These are phyloP conservation scores for Sebastes goodei DNA, from an alignment of 2,797 vertebrate species.

Conservation along the genomic window DNA sequence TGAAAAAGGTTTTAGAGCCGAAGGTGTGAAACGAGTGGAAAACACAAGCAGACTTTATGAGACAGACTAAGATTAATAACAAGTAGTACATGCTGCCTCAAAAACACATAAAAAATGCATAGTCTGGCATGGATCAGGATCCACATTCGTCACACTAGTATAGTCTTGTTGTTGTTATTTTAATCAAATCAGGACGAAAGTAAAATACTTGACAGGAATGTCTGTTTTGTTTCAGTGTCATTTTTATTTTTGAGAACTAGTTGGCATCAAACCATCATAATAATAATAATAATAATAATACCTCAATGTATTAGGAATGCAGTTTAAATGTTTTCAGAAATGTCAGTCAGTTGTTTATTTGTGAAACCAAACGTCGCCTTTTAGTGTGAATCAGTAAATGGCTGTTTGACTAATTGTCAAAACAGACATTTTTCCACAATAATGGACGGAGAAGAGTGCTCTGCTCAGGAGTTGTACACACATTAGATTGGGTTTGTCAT, in stretches of 20 bases:
- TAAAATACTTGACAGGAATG: not conserved
- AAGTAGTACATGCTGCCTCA: not conserved
- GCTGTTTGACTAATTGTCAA: conserved; percentile 11
- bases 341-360: not conserved
- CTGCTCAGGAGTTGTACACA: conserved; percentile 13
- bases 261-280: not conserved
- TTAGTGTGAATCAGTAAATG: conserved; percentile 7
- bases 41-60: not conserved
- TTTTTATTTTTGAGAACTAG: not conserved
- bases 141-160: not conserved
- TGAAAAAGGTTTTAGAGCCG: not conserved
- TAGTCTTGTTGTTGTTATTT: not conserved
- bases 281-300: not conserved
- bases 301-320: not conserved
- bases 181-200: not conserved
- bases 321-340: not conserved
- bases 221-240: not conserved
- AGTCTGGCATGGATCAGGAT: not conserved
- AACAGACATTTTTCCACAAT: not conserved
- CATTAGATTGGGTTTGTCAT: conserved; percentile 25
- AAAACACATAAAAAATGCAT: not conserved
- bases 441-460: conserved; percentile 15
- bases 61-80: not conserved
- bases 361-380: not conserved
- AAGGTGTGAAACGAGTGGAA: not conserved